A percentile compares a stretch with the other conserved stretches of the same genome.
phyloP scores from a whole-genome alignment of 2,113 vertebrate species.

The Lethenteron camtschaticum region DNA sequence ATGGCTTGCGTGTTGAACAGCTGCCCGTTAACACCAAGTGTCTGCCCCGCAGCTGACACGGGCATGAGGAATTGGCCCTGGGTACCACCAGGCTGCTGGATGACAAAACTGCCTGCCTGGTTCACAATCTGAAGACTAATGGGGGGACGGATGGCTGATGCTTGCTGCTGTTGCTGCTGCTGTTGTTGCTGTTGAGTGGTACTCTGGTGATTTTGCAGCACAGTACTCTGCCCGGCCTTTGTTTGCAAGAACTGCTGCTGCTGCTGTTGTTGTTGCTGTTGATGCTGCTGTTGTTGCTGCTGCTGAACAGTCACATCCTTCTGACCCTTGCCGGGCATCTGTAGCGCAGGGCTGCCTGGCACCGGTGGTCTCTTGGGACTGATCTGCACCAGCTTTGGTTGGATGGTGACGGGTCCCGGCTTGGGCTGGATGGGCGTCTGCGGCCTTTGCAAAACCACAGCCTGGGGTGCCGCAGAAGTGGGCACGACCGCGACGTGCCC shows the following conservation, averaged over 20 bases:
- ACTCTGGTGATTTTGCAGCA: slow-evolving; percentile 33
- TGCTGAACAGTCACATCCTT: slow-evolving; percentile 49
- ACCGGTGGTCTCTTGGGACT: slow-evolving; percentile 20
- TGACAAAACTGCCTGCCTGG: slow-evolving; percentile 69
- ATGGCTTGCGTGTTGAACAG: neutral
- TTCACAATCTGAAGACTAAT: slow-evolving; percentile 75
- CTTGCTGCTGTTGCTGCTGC: slow-evolving; percentile 25
- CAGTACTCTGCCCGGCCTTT: slow-evolving; percentile 56
- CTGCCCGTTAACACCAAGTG: neutral
- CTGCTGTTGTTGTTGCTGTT: slow-evolving; percentile 46
- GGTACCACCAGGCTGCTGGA: slow-evolving; percentile 53
- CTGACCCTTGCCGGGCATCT: slow-evolving; percentile 26
- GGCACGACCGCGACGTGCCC: too few species aligned
- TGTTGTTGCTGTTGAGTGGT: too few species aligned
- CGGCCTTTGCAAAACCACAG: slow-evolving; percentile 30
- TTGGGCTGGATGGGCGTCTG: slow-evolving; percentile 93
- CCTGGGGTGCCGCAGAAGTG: too few species aligned
- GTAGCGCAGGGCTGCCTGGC: neutral
- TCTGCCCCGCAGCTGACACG: neutral
- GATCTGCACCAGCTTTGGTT: slow-evolving; percentile 56
- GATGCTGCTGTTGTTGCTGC: slow-evolving; percentile 34
- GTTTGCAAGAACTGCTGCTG: slow-evolving; percentile 64
- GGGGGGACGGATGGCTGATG: slow-evolving; percentile 37
- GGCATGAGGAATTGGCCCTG: slow-evolving; percentile 75
- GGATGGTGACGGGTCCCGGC: slow-evolving; percentile 44